phyloP scores from a whole-genome alignment of 2,797 vertebrate species.

The Capromys pilorides region DNA sequence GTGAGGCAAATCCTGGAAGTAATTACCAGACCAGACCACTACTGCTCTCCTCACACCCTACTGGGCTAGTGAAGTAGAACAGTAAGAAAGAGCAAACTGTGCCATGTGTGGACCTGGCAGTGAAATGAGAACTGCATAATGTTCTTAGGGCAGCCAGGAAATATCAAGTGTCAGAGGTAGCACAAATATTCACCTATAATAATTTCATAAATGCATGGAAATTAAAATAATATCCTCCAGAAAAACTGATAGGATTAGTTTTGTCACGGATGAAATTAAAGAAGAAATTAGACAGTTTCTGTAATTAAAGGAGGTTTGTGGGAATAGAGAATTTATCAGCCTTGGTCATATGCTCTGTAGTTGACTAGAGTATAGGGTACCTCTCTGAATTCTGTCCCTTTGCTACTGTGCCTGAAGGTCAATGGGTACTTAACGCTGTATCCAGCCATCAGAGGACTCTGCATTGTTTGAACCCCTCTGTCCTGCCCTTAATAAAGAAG shows the following conservation, averaged over 20 bases:
- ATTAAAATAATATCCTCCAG: no score
- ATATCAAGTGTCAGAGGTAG: background rate
- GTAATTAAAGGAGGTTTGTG: background rate
- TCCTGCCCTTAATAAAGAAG: background rate
- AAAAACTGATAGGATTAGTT: no score
- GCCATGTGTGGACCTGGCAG: background rate
- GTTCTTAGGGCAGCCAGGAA: background rate
- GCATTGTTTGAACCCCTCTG: background rate
- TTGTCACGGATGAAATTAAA: no score
- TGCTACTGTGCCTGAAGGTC: background rate
- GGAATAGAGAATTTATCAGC: background rate
- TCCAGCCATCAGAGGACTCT: background rate
- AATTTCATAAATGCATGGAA: no score
- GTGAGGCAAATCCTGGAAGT: background rate
- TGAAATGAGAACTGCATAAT: background rate
- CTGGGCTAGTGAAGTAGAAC: background rate
- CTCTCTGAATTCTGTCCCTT: background rate
- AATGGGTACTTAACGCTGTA: no score
- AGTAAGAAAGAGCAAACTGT: background rate
- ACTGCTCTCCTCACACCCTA: background rate
- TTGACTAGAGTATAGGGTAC: no score
- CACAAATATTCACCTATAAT: background rate
- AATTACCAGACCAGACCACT: background rate
- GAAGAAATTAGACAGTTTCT: no score
- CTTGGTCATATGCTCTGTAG: fast-evolving